Base-by-base conservation (phyloP, 2,888 invertebrate species). In the Sabatieria punctata region DNA sequence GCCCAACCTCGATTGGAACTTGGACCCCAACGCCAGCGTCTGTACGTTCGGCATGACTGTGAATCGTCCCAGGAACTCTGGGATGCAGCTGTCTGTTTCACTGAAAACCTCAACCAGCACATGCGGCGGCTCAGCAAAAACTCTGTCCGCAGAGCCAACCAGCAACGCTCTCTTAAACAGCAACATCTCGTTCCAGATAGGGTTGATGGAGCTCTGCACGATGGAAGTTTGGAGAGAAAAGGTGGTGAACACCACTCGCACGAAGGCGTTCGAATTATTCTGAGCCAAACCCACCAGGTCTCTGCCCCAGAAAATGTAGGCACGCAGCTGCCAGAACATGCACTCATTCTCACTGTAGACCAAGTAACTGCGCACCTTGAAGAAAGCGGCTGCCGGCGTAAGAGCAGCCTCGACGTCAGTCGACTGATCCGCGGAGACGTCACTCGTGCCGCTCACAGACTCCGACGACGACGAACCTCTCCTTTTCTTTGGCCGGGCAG, bases 111-210 rank as follows among this genome's bases (percentile, higher is more conserved):
- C 60, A 4, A 60, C 52, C 4, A 58, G 46, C 2, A 59, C 52
- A 15, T 52, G 41, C 1, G 60, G 59, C 13, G 61, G 60, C 47
- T 58, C 49, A 27, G 47, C 43, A 30, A 22, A 27, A 1, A 53
- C 18, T 2, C 40, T n/a, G 21, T 43, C 46, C 43, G 35, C 55
- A 23, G 35, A 23, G 33, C 48, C 48, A 2, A 25, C 11, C 13
- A 47, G n/a, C 15, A 30, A 6, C 2, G 33, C 52, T 37, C 52
- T 42, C 6, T 54, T 50, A 45, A 61, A 59, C 4, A 60, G 45
- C n/a, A 61, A 43, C 4, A 58, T 60, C 47, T 61, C 58, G 43
- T 58, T 57, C 57, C 55, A 61, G 39, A 60, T 52, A 4, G 61
- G 61, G 51, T 62, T 60, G 38, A 54, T 50, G 23, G 59, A 54